Conservation (phyloP, 1,140 invertebrate genomes). For the Homarus americanus region DNA sequence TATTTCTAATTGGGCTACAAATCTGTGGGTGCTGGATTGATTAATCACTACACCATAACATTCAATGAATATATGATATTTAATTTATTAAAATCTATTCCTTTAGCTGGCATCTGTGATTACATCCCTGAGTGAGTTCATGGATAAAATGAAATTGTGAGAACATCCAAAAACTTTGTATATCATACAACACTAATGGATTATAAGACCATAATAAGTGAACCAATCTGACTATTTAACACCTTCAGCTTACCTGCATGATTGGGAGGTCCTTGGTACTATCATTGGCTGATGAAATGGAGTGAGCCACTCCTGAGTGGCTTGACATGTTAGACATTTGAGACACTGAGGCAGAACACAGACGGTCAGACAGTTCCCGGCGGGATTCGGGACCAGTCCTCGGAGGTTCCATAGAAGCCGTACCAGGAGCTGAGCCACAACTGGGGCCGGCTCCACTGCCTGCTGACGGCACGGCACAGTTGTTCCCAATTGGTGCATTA, state of each 20-base stretch:
- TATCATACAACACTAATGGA: no score
- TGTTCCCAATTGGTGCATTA: neutral
- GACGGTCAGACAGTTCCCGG: slow-evolving; percentile 34
- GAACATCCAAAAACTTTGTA: no score
- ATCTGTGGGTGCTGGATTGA: no score
- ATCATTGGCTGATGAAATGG: slow-evolving; percentile 55
- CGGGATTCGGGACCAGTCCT: slow-evolving; percentile 15
- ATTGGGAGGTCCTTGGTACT: slow-evolving; percentile 58
- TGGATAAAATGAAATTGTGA: no score
- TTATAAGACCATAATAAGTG: no score
- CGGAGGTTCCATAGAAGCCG: slow-evolving; percentile 21
- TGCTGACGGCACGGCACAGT: slow-evolving; percentile 30
- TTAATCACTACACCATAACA: no score
- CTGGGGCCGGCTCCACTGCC: slow-evolving; percentile 55
- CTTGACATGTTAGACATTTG: slow-evolving; percentile 72
- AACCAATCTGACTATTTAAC: no score
- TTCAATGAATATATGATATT: no score
- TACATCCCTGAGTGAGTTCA: no score
- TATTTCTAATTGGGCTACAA: no score
- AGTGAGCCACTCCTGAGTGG: slow-evolving; percentile 60
- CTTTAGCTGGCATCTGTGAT: no score
- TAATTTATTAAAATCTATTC: no score
- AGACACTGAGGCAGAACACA: slow-evolving; percentile 55
- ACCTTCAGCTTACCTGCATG: neutral
- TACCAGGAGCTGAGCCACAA: slow-evolving; percentile 46